Evolutionary conservation across 2,797 vertebrate genomes (phyloP).

Genomic region (Pangasius krempfi): DNA sequence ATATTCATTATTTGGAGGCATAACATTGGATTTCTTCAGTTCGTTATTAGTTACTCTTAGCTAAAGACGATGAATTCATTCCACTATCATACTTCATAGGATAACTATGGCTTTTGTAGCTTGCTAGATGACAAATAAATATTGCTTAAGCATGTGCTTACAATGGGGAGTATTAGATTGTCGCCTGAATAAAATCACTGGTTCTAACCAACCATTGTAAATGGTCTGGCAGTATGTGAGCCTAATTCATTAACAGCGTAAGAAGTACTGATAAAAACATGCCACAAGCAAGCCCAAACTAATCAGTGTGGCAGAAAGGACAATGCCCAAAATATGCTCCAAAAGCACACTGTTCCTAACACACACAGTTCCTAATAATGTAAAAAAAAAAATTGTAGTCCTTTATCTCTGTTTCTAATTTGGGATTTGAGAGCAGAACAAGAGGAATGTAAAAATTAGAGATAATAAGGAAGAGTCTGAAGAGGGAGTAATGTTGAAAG

Average conservation of each 20-base stretch:
- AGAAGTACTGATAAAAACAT: neutral
- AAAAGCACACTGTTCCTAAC: too few species aligned
- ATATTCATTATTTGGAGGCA: neutral
- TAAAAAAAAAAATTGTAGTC: neutral
- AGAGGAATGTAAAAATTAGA: constrained; percentile 43
- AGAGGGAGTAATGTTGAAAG: constrained; percentile 12
- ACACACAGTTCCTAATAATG: neutral
- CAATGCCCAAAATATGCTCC: neutral
- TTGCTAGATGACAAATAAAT: neutral
- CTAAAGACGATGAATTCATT: neutral
- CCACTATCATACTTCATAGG: neutral
- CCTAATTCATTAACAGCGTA: neutral
- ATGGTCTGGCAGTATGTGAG: neutral
- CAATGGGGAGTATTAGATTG: neutral
- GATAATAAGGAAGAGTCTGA: neutral
- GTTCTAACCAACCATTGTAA: neutral
- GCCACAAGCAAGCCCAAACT: neutral
- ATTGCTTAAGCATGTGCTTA: neutral
- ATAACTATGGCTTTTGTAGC: neutral
- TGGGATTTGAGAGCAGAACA: neutral
- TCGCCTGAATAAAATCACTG: neutral
- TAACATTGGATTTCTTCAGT: neutral
- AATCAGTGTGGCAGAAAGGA: neutral
- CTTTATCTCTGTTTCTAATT: neutral
- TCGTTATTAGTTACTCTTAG: neutral